Base-by-base conservation (phyloP, 2,888 invertebrate species). In the Lucinisca nassula region DNA sequence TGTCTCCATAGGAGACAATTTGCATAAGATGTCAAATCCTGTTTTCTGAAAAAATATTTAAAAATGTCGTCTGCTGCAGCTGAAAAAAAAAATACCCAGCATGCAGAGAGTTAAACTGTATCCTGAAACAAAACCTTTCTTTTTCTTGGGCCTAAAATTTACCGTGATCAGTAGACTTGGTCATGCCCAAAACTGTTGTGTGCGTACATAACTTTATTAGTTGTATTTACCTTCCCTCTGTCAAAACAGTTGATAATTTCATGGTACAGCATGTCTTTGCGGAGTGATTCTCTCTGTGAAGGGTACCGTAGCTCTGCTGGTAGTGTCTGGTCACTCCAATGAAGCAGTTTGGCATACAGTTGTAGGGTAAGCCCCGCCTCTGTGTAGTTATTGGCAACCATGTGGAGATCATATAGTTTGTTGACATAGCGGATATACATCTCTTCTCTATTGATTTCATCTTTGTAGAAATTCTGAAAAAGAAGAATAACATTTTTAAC, bases 351-450 rank as follows among this genome's bases (percentile, higher is more conserved):
- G 0, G 99, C 99, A 93, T 99, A 99, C n/a, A 99, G 96, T 96
- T 98, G 98, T 94, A 99, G 97, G 0, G 99, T 99, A 94, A 98
- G 98, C 0, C 98, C 99, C 0, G 99, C 99, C 97, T 99, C 99
- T 0, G 98, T 98, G 95, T 98, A 99, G 96, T 99, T 99, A 95
- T 98, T 98, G 0, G 98, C 98, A 24, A 98, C 98, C 76, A 98
- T 97, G 96, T 99, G 99, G 21, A 99, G 97, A 95, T 99, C 98
- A 95, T 98, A 98, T 49, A 99, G 97, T 96, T 99, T 99, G 97
- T 99, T 99, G 89, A 99, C 99, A 96, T 99, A 99, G 79, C 98
- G 98, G 76, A 99, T 97, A 96, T 99, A 99, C 98, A 99, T 98
- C 96, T 99, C 99, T 94, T 98, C 98, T 35, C 99, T 97, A 95